Percentiles rank a stretch among this genome's conserved stretches.
Evolutionary conservation across 2,888 invertebrate species (phyloP).

Genomic region (Vanessa cardui): DNA sequence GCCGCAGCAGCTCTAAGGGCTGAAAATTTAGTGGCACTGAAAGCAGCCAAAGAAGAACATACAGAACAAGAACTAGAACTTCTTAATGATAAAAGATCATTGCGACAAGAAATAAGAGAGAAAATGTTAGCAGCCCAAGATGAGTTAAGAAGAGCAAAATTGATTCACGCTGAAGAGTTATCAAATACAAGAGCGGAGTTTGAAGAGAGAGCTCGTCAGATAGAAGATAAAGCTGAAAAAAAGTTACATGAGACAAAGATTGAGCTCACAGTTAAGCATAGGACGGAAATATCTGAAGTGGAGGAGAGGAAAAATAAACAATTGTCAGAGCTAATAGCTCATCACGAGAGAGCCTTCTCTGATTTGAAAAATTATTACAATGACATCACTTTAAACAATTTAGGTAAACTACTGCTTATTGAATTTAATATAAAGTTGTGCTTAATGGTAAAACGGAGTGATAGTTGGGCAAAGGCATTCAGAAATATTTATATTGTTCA

Average conservation of each 20-base stretch:
- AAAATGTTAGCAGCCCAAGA: conserved; percentile 87
- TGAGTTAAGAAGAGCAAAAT: conserved; percentile 87
- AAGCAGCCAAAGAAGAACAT: conserved; percentile 93
- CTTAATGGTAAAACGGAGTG: not conserved
- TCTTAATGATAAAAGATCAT: conserved; percentile 87
- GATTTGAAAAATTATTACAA: conserved; percentile 98
- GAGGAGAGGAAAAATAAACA: conserved; percentile 96
- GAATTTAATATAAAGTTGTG: too few relatives aligned
- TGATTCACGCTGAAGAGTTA: conserved; percentile 89
- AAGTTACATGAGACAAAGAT: conserved; percentile 88
- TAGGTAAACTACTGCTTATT: conserved; percentile 78
- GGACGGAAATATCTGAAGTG: conserved; percentile 93
- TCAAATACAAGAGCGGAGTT: conserved; percentile 81
- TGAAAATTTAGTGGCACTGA: conserved; percentile 91
- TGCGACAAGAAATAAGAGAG: conserved; percentile 87
- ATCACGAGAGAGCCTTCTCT: conserved; percentile 92
- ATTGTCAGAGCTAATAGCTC: conserved; percentile 89
- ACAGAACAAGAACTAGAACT: conserved; percentile 89
- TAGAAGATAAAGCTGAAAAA: conserved; percentile 85
- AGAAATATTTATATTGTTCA: too few relatives aligned
- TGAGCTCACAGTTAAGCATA: conserved; percentile 88
- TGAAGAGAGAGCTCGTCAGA: conserved; percentile 77
- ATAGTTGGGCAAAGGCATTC: not conserved
- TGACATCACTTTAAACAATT: conserved; percentile 95
- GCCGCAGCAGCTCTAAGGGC: conserved; percentile 92